phyloP scores from a whole-genome alignment of 1,140 invertebrate genomes.

The Catajapyx aquilonaris region DNA sequence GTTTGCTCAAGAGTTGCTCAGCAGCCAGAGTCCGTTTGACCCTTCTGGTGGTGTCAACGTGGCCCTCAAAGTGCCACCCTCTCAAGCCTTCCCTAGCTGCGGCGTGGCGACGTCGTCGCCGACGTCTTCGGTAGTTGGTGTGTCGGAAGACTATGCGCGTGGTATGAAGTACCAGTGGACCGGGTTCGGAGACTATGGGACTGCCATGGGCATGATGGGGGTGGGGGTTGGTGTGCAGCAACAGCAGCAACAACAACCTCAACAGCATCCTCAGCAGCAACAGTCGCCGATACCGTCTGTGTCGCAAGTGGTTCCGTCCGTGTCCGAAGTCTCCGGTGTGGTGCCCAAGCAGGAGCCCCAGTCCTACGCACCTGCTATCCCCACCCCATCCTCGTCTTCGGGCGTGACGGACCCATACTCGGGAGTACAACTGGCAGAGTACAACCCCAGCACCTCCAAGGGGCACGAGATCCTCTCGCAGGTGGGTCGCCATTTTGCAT shows the following conservation, averaged over 20 bases:
- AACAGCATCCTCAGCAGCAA: conserved; percentile 10
- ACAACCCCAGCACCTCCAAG: conserved; percentile 83
- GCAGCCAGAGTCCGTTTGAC: too few relatives aligned
- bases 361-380: conserved; percentile 2
- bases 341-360: conserved; percentile 15
- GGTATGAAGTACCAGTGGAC: conserved; percentile 42
- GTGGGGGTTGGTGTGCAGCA: too few relatives aligned
- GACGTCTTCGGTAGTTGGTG: too few relatives aligned
- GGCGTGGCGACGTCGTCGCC: too few relatives aligned
- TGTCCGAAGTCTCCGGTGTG: too few relatives aligned
- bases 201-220: conserved; percentile 19
- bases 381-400: conserved; percentile 6
- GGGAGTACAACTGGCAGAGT: conserved; percentile 67
- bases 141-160: too few relatives aligned
- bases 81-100: too few relatives aligned
- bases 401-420: conserved; percentile 24
- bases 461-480: conserved; percentile 85
- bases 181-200: conserved; percentile 15
- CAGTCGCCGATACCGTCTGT: conserved; percentile 15
- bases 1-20: conserved; percentile 20
- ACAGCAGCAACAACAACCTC: conserved; percentile 11
- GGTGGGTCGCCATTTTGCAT: too few relatives aligned
- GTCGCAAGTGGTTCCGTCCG: conserved; percentile 19
- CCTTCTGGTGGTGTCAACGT: too few relatives aligned
- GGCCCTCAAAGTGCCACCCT: too few relatives aligned